Evolutionary conservation across 2,113 vertebrate genomes (phyloP).

Genomic region (Pygoscelis adeliae): DNA sequence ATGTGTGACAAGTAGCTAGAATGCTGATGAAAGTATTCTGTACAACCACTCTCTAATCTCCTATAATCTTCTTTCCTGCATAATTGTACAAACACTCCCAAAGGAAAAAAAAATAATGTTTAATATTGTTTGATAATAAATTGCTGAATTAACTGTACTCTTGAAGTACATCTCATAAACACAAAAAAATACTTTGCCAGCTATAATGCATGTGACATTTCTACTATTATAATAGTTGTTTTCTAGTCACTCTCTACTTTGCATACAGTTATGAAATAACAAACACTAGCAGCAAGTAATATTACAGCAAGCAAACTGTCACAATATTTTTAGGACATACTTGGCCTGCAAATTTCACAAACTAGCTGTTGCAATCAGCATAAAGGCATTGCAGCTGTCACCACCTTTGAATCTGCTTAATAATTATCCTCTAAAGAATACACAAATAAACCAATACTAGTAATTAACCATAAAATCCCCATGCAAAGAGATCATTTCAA

Average conservation of each 20-base stretch:
- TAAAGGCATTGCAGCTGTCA: background rate
- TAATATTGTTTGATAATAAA: slow-evolving; percentile 1
- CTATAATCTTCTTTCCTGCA: background rate
- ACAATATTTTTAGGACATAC: background rate
- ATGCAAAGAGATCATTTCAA: background rate
- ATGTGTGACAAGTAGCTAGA: background rate
- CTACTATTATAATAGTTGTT: background rate
- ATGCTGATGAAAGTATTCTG: background rate
- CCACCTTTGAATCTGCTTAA: slow-evolving; percentile 30
- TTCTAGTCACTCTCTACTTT: background rate
- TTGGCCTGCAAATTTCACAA: slow-evolving; percentile 28
- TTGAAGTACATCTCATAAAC: background rate
- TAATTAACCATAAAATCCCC: slow-evolving; percentile 13
- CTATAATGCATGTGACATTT: background rate
- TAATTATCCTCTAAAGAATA: slow-evolving; percentile 37
- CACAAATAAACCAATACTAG: slow-evolving; percentile 1
- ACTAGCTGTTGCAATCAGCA: slow-evolving; percentile 20
- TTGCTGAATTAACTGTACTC: background rate
- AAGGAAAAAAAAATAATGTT: background rate
- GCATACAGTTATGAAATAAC: background rate
- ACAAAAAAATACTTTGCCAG: background rate
- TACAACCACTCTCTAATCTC: background rate
- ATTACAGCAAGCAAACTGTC: background rate
- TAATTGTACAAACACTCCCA: background rate
- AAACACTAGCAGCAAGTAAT: background rate